Evolutionary conservation across 2,888 invertebrate species (phyloP).

Genomic region (Prosopocoilus inquinatus): DNA sequence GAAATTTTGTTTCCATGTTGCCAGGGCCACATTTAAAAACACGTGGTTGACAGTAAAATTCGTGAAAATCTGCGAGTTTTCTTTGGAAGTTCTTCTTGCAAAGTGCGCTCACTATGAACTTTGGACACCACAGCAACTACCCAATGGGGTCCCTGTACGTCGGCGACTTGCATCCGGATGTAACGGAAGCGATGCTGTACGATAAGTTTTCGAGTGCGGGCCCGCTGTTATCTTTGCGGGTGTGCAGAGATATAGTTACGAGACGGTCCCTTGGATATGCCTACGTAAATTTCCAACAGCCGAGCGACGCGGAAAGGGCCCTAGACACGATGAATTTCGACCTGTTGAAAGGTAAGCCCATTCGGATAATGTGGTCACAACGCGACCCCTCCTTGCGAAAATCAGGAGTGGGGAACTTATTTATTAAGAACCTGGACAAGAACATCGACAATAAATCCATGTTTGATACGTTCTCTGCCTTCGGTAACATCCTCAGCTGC

Average conservation of each 20-base stretch:
- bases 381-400: constrained; percentile 96
- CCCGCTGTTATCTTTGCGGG: constrained; percentile 95
- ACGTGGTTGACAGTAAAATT: background rate
- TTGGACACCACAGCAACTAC: constrained; percentile 60
- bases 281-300: constrained; percentile 99
- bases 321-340: constrained; percentile 99
- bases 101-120: constrained; percentile 34
- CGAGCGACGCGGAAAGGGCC: constrained; percentile 97
- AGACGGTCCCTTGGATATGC: constrained; percentile 98
- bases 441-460: constrained; percentile 98
- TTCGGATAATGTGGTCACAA: constrained; percentile 99
- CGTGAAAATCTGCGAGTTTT: background rate
- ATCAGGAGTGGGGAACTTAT: constrained; percentile 98
- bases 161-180: constrained; percentile 96
- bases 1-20: constrained; percentile 18
- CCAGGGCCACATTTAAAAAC: constrained; percentile 17
- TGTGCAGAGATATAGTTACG: constrained; percentile 97
- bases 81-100: background rate
- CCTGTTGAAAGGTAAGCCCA: constrained; percentile 92
- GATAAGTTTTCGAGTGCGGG: constrained; percentile 99
- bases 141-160: constrained; percentile 98
- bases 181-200: constrained; percentile 98
- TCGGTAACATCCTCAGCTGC: constrained; percentile 97
- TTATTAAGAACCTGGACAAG: constrained; percentile 98
- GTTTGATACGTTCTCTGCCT: constrained; percentile 98